Evolutionary conservation across 2,888 invertebrate genomes (phyloP), one percentile per base, ranked within the genome.

Genomic region (Hydrotaea cyrtoneurina): DNA sequence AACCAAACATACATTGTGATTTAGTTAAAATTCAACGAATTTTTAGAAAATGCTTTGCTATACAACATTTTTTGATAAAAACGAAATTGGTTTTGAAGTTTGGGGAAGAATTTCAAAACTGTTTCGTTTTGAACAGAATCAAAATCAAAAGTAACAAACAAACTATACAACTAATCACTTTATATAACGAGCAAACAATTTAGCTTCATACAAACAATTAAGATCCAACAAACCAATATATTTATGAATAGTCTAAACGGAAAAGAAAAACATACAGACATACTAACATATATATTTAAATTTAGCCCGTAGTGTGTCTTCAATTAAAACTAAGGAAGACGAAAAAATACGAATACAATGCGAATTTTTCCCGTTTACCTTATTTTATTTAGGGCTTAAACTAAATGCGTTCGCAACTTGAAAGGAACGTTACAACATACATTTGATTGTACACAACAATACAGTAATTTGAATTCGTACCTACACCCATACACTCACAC

Each of bases 21-120:
- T 78, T 78, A 69, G 69, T 86, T 83, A 69, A 75, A 69, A 62
- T 73, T 75, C 57, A 78, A 81, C 80, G 80, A 86, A 71, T 79
- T 81, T 83, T 74, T 75, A 80, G 46, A 23, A 82, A 76, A 59
- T 57, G 75, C 80, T 81, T 73, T 78, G 73, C 75, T 79, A 79
- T 39, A 85, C 57, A 36, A 31, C 64, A 75, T 21, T 43, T 23
- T 46, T 46, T 39, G 19, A 17, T 10, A 4, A 89, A 91, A 92
- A 91, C 91, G 87, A 88, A 87, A 89, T 89, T 86, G 89, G 88
- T 90, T 88, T 92, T 91, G 90, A 89, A 91, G 89, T 92, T 92
- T 92, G 92, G 92, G 92, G 92, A 92, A 92, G 92, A 92, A 92
- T 90, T 92, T 90, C 90, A 90, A 90, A 89, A 89, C 89, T 89